Evolutionary conservation across 2,888 invertebrate genomes (phyloP), one percentile per base, ranked within the genome.

Genomic region (Cheilosia grossa): DNA sequence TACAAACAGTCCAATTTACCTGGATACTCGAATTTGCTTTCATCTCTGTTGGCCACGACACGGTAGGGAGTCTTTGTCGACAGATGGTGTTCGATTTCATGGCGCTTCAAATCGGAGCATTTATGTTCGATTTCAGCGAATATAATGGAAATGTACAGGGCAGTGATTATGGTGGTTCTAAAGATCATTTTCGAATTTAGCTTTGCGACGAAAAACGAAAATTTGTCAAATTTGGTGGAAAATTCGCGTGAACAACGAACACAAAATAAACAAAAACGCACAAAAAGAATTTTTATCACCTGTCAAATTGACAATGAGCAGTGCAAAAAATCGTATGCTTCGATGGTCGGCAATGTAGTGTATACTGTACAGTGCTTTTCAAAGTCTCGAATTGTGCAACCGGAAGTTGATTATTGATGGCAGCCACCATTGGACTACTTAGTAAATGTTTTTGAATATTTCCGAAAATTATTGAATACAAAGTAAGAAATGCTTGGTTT

Each of bases 51-150:
- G 56, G 93, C 94, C 87, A 94, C 93, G 88, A 94, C 94, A 88
- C 96, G 93, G 89, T 97, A 97, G 0, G 96, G 95, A 10, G 96
- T 95, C 90, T 95, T 95, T 9, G 95, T 94, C 47, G 94, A 94
- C 73, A 96, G 92, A 91, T 93, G 93, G 72, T 92, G 91, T 87
- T 93, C 91, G 67, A 92, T 93, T 90, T 90, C 93, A 90, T 51
- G 88, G 66, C 89, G 89, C 21, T 87, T 83, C 54, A 89, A 37
- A 19, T 78, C 81, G 40, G 86, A 87, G 82, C 91, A 91, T 27
- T 67, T 74, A 61, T 79, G 64, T 33, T 80, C 80, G 53, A 83
- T 69, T 59, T 75, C 73, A 19, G 81, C 77, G 13, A 83, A 66
- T 56, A 86, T 78, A n/a, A 70, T 27, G 56, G 89, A 70, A 61